Percentiles rank a stretch among this genome's conserved stretches.
phyloP scores from a whole-genome alignment of 2,797 vertebrate genomes.

The Anguilla megastoma region DNA sequence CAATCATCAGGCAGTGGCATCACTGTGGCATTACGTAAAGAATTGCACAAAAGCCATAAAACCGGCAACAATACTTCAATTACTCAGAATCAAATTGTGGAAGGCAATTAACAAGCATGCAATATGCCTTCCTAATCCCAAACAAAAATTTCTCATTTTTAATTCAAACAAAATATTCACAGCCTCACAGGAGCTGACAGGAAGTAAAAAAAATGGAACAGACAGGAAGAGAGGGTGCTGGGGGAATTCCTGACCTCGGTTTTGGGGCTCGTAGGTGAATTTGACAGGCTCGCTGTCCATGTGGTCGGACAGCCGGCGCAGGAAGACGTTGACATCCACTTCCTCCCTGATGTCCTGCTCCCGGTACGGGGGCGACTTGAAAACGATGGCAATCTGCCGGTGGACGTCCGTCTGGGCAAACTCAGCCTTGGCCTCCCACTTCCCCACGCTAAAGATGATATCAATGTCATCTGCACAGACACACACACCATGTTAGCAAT shows the following conservation, averaged over 20 bases:
- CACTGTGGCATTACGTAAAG: neutral
- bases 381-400: constrained; percentile 90
- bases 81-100: neutral
- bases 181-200: neutral
- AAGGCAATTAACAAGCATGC: neutral
- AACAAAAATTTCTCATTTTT: neutral
- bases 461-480: constrained; percentile 82
- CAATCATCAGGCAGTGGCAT: neutral
- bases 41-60: neutral
- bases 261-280: constrained; percentile 82
- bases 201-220: neutral
- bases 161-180: neutral
- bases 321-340: constrained; percentile 75
- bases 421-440: constrained; percentile 87
- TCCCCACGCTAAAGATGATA: constrained; percentile 79
- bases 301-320: constrained; percentile 85
- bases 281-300: constrained; percentile 83
- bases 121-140: neutral
- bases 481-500: neutral
- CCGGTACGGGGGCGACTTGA: constrained; percentile 85
- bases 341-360: constrained; percentile 81
- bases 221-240: neutral
- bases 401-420: constrained; percentile 93
- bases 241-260: constrained; percentile 72
- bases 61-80: neutral